Base-by-base conservation (phyloP, 2,113 vertebrate genomes). In the Callorhinus ursinus region DNA sequence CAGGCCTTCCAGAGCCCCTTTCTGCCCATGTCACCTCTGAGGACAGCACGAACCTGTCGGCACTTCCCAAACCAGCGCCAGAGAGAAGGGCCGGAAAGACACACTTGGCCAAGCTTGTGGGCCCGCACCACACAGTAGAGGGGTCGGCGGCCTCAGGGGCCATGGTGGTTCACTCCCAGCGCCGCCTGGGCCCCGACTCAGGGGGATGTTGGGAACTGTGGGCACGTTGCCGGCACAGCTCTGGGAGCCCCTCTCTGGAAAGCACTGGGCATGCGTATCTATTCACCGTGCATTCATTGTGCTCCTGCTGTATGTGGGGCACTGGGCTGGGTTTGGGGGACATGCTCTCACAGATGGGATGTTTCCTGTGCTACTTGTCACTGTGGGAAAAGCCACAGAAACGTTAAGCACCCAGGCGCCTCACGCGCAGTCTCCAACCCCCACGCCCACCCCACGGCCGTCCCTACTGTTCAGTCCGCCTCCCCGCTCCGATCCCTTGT, bases 151-250 rank as follows among this genome's bases (percentile, higher is more conserved):
- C 39, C 33, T 63, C 19, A 9, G 42, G 22, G 51, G 16, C 10
- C 0, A 0, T 4, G 3, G 5, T 1, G 0, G 14, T 31, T 86
- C 14, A 0, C 4, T 83, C 36, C 9, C 1, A n/a, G 63, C 10
- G 6, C 21, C 74, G 2, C 31, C 53, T 7, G n/a, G 9, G 1
- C 12, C 8, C 14, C 10, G 14, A 15, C 14, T 2, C 8, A 33
- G 16, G 65, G 65, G 39, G 16, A 6, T 2, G 2, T 2, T 7
- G 22, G 51, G 67, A 28, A 69, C 4, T 0, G 2, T 2, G 26
- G 14, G 22, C 11, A 0, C 4, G 26, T 3, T n/a, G 51, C 16
- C 39, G 4, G 19, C 51, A 18, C 7, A 0, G 22, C 39, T 31
- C 8, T 31, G 4, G 33, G 53, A 7, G 19, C 51, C 26, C n/a